Conservation (phyloP, 2,888 invertebrate genomes). For the Acronicta alni region DNA sequence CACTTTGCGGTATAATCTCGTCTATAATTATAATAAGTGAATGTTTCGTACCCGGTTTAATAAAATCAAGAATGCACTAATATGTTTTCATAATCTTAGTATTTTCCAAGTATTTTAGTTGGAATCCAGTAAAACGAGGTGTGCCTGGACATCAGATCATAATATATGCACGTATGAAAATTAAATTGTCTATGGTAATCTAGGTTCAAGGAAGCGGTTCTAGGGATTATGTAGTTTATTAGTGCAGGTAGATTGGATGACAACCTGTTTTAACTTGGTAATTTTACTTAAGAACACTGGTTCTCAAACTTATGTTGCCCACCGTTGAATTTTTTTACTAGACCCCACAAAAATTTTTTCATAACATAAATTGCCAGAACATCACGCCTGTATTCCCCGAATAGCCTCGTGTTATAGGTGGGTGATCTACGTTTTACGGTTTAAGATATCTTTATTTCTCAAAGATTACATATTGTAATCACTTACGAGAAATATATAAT, state of each 20-base stretch:
- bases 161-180: slow-evolving; percentile 30
- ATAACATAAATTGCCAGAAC: no score
- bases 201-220: slow-evolving; percentile 30
- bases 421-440: no score
- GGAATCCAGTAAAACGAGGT: background rate
- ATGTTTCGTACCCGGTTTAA: slow-evolving; percentile 10
- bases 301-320: no score
- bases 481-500: no score
- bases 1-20: no score
- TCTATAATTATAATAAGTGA: no score
- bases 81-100: background rate
- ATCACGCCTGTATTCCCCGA: no score
- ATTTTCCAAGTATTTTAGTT: slow-evolving; percentile 1
- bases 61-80: slow-evolving; percentile 12
- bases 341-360: no score
- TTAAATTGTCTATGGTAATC: slow-evolving; percentile 34
- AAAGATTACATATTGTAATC: no score
- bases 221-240: slow-evolving; percentile 30
- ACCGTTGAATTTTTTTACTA: no score
- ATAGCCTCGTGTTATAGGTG: no score
- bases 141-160: slow-evolving; percentile 1
- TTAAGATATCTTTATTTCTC: no score
- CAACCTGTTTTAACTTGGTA: slow-evolving; percentile 16
- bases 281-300: background rate
- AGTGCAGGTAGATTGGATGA: slow-evolving; percentile 18